Base-by-base conservation (phyloP, 37 sponge, comb jelly and placozoan species). In the Eunapius fragilis region DNA sequence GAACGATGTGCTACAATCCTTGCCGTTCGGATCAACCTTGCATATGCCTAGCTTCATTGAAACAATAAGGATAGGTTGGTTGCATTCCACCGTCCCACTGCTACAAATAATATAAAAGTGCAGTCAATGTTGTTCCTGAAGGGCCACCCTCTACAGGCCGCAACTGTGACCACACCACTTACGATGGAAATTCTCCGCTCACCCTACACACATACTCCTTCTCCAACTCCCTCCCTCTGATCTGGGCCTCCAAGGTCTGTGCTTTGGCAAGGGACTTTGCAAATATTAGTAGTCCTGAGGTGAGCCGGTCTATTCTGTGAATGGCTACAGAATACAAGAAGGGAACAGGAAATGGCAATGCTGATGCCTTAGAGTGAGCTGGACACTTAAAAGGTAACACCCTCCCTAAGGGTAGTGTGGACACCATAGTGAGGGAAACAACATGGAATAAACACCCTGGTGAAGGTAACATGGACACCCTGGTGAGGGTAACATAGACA, bases 141-240 rank as follows among this genome's bases (percentile, higher is more conserved):
- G n/a, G n/a, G 6, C 6, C 41, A 9, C 3, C 41, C 41, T 6
- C 41, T 41, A 58, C 58, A 58, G 37, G 74, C 41, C 25, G 36
- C 47, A 37, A 7, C 34, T 2, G 28, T 34, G 9, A 48, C 31
- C 70, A 31, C 31, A 19, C 19, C 26, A 83, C 87, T 87, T 36
- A 94, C 94, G 75, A 72, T 30, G 94, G 92, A 47, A 98, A 98
- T 79, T 98, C 92, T 70, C 98, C 98, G 24, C 85, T 67, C 23
- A 96, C 98, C 45, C 89, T 82, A 72, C 94, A 93, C 27, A 98
- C 83, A 70, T 98, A 98, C 37, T 83, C 89, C 76, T 98, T 98
- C 7, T 24, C 22, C 5, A 98, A 78, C 23, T 85, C 35, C 23
- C 96, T 83, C 24, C 89, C 88, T 33, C 90, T 38, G 11, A 98